Conservation (phyloP, 2,888 invertebrate species). For the Dichetophora obliterata region DNA sequence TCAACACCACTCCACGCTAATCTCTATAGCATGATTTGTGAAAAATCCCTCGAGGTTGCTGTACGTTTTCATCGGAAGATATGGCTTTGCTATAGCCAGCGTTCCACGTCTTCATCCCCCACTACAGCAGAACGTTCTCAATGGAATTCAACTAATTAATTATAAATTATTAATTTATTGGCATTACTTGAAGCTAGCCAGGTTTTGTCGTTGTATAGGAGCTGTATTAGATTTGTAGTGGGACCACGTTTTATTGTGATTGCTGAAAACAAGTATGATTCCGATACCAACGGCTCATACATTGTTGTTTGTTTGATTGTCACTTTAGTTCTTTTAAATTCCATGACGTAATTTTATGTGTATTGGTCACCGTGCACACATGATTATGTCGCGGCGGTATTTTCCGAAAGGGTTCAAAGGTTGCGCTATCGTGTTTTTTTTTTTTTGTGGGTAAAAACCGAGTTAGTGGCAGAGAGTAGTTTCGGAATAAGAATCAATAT, state of each 20-base stretch:
- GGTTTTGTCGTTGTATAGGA: background rate
- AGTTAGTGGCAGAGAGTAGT: too few relatives aligned
- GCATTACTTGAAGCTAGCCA: background rate
- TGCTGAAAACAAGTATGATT: background rate
- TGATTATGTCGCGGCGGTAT: background rate
- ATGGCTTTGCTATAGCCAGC: background rate
- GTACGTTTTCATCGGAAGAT: background rate
- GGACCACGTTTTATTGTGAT: background rate
- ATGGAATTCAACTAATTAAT: constrained; percentile 7
- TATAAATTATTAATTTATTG: constrained; percentile 10
- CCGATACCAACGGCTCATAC: background rate
- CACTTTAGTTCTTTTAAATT: background rate
- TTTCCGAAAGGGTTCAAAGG: constrained; percentile 1
- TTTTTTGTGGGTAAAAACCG: too few relatives aligned
- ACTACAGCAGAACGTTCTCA: background rate
- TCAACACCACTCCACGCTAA: background rate
- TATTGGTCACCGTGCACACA: background rate
- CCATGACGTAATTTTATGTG: constrained; percentile 24
- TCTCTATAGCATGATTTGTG: background rate
- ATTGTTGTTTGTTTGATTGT: constrained; percentile 8
- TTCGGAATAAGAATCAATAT: too few relatives aligned
- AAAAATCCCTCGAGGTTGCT: background rate
- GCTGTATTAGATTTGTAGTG: background rate
- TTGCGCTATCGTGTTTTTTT: background rate
- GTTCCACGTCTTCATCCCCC: background rate